A percentile compares a stretch with the other conserved stretches of the same genome.
phyloP scores from a whole-genome alignment of 2,888 invertebrate genomes.

The Camptogramma bilineatum region DNA sequence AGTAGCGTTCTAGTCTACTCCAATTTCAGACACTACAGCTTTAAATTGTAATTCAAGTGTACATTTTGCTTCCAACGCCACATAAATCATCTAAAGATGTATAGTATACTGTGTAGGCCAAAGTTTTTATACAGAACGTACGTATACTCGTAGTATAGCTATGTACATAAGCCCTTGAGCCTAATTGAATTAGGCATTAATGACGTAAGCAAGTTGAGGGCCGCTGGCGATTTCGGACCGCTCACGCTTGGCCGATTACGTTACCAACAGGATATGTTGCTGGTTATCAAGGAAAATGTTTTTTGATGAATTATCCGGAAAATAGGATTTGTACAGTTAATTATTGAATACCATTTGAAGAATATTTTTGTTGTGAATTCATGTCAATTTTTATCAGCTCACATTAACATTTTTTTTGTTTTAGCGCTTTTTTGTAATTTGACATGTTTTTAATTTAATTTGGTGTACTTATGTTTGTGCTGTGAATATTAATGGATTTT shows the following conservation, averaged over 20 bases:
- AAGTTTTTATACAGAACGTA: not conserved
- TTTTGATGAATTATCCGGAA: slow-evolving; percentile 21
- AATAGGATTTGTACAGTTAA: not conserved
- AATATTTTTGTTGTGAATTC: not conserved
- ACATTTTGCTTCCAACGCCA: too few species aligned
- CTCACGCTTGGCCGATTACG: slow-evolving; percentile 45
- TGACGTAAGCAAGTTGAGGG: slow-evolving; percentile 50
- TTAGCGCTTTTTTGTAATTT: too few species aligned
- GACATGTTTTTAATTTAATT: too few species aligned
- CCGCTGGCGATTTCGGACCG: slow-evolving; percentile 39
- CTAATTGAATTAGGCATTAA: slow-evolving; percentile 58
- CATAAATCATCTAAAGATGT: too few species aligned
- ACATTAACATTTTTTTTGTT: too few species aligned
- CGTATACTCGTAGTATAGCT: slow-evolving; percentile 5
- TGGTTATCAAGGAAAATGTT: slow-evolving; percentile 20
- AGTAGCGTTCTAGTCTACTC: too few species aligned
- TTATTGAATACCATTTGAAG: not conserved
- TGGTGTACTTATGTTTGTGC: too few species aligned
- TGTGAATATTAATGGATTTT: too few species aligned
- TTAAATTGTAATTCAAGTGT: too few species aligned
- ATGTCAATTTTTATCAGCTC: not conserved
- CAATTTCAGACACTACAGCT: too few species aligned
- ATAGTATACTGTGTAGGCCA: too few species aligned
- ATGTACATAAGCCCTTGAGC: slow-evolving; percentile 38
- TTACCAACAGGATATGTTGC: slow-evolving; percentile 38